These are phyloP conservation scores for Blastomussa wellsi DNA, from an alignment of 92 coral and sea anemone genomes.

Conservation along the genomic window DNA sequence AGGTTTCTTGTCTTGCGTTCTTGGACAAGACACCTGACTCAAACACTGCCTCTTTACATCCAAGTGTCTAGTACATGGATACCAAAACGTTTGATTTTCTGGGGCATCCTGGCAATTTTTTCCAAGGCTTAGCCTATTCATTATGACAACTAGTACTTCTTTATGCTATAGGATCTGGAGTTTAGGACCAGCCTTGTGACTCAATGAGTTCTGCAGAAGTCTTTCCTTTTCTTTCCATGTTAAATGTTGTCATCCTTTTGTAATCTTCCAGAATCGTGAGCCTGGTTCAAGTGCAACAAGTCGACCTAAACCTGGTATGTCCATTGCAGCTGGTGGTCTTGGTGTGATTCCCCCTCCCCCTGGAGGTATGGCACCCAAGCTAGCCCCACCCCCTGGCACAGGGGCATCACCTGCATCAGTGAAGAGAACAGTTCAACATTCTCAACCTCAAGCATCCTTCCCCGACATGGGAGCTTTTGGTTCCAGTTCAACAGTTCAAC, in stretches of 20 bases:
- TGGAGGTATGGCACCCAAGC: slow-evolving; percentile 74
- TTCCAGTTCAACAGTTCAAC: slow-evolving; percentile 50
- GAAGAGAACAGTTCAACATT: slow-evolving; percentile 50
- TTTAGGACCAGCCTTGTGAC: too few relatives aligned
- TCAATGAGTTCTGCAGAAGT: too few relatives aligned
- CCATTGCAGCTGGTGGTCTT: slow-evolving; percentile 67
- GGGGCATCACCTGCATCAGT: slow-evolving; percentile 75
- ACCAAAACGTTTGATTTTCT: too few relatives aligned
- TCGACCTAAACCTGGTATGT: slow-evolving; percentile 67
- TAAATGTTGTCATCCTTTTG: background rate
- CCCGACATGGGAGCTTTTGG: slow-evolving; percentile 34
- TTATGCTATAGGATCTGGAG: too few relatives aligned
- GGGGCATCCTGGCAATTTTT: too few relatives aligned
- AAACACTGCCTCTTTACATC: too few relatives aligned
- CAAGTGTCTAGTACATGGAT: too few relatives aligned
- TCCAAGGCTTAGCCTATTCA: too few relatives aligned
- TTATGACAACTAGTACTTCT: too few relatives aligned
- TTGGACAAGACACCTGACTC: too few relatives aligned
- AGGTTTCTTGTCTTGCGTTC: too few relatives aligned
- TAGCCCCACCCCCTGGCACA: slow-evolving; percentile 95
- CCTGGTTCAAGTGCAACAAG: slow-evolving; percentile 54
- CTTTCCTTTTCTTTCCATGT: too few relatives aligned
- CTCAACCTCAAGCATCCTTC: slow-evolving; percentile 56
- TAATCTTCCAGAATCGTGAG: slow-evolving; percentile 23
- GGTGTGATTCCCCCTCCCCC: slow-evolving; percentile 93